Base-by-base conservation (phyloP, 2,113 vertebrate species). In the Muntiacus reevesi region DNA sequence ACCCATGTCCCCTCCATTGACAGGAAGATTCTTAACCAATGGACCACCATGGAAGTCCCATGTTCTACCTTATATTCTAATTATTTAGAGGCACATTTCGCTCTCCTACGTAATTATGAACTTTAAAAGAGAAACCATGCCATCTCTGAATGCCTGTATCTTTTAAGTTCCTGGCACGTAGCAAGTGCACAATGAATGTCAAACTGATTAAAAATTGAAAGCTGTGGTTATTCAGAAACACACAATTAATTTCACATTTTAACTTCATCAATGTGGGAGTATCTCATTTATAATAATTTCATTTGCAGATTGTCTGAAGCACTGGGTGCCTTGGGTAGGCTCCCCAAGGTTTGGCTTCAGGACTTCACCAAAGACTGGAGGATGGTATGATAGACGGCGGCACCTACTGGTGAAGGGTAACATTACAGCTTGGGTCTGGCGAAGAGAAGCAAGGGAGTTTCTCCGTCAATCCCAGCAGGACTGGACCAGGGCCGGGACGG, bases 311-410 rank as follows among this genome's bases (percentile, higher is more conserved):
- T 91, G 60, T 93, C 27, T 84, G 89, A 92, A 59, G 89, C 74
- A 8, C 81, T 25, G 25, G 2, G 25, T 74, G 87, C 64, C 55
- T 60, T 1, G 67, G 36, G 55, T 19, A 43, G 79, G 83, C 33
- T 81, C 89, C 62, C 10, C 33, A 28, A 89, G 54, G 74, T 67
- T 89, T 43, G 43, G 8, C 43, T 47, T 36, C 21, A 27, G 85
- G 30, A 87, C n/a, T 91, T 93, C 21, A 14, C 45, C 5, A 1
- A 88, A 45, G 90, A 60, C 92, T 40, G 82, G 85, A 97, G 91
- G 59, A 98, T 98, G 98, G 96, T 91, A 93, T 96, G 98, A 97
- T 97, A 95, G 95, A 98, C 11, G 86, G 98, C 79, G 97, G 86
- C 98, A 98, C 98, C 98, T 98, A 87, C 98, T 97, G 98, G 97